A percentile compares a stretch with the other conserved stretches of the same genome.
phyloP scores from a whole-genome alignment of 2,113 vertebrate species.

The Plecotus auritus region DNA sequence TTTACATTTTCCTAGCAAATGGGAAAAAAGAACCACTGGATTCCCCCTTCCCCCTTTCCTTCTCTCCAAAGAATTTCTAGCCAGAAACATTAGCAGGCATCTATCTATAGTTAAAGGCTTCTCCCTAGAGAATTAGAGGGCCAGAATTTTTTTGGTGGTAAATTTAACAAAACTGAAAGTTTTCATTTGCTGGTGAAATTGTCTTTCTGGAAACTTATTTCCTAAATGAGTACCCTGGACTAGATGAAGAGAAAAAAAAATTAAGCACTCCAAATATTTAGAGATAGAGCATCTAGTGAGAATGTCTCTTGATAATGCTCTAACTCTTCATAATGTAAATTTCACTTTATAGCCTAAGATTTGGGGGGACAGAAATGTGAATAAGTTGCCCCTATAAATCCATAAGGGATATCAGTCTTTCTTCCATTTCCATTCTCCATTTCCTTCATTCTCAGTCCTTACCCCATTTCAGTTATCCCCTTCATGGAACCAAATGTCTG shows the following conservation, averaged over 20 bases:
- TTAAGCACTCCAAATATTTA: not conserved
- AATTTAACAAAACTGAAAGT: not conserved
- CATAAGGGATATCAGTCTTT: not conserved
- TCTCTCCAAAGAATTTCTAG: not conserved
- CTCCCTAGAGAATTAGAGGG: not conserved
- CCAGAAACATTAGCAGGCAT: not conserved
- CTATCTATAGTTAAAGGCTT: not conserved
- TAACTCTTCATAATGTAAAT: not conserved
- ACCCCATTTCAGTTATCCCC: not conserved
- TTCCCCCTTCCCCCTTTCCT: not conserved
- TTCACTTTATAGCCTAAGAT: not conserved
- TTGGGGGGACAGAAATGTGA: not conserved
- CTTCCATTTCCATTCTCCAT: not conserved
- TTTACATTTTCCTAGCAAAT: not conserved
- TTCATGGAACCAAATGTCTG: not conserved
- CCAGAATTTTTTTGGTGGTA: not conserved
- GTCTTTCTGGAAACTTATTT: not conserved
- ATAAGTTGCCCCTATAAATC: not conserved
- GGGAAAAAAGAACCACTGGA: not conserved
- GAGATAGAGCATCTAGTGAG: not conserved
- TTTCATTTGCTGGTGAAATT: not conserved
- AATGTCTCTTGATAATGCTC: not conserved
- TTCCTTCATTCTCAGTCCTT: not conserved
- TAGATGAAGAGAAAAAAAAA: not conserved
- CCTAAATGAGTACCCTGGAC: not conserved